These are phyloP conservation scores for Escarpia spicata DNA, from an alignment of 2,888 invertebrate species.

Conservation along the genomic window DNA sequence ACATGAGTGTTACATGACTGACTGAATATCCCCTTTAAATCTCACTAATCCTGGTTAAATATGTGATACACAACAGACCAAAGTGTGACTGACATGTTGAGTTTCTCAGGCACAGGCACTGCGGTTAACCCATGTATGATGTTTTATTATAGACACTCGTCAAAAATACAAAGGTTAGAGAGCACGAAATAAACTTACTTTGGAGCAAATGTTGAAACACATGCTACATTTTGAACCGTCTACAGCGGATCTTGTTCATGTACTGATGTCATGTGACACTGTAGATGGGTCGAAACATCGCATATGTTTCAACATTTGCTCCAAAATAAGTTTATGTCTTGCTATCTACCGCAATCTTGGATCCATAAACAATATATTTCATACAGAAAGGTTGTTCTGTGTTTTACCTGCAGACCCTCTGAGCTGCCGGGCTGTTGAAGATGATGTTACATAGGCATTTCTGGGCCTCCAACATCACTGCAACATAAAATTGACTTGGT, in stretches of 20 bases:
- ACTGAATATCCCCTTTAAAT: too few relatives aligned
- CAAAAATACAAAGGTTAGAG: background rate
- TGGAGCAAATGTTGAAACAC: too few relatives aligned
- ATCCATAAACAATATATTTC: background rate
- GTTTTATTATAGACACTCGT: background rate
- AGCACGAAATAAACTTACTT: too few relatives aligned
- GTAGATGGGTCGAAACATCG: too few relatives aligned
- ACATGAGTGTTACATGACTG: too few relatives aligned
- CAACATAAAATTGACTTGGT: constrained; percentile 21
- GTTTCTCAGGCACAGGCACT: background rate
- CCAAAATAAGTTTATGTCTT: too few relatives aligned
- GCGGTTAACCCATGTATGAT: background rate
- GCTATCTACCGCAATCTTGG: too few relatives aligned
- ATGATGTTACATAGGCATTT: constrained; percentile 91
- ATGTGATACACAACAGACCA: background rate
- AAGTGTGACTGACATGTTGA: background rate
- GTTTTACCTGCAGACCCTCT: constrained; percentile 70
- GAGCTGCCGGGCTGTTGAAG: constrained; percentile 77
- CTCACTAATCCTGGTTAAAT: too few relatives aligned
- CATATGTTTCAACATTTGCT: background rate
- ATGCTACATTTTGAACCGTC: too few relatives aligned
- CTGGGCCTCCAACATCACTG: constrained; percentile 79
- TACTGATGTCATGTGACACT: too few relatives aligned
- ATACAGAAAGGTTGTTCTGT: constrained; percentile 24
- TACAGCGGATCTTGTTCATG: too few relatives aligned